A percentile compares a stretch with the other conserved stretches of the same genome.
phyloP scores from a whole-genome alignment of 2,797 vertebrate species.

The Lutjanus argentimaculatus region DNA sequence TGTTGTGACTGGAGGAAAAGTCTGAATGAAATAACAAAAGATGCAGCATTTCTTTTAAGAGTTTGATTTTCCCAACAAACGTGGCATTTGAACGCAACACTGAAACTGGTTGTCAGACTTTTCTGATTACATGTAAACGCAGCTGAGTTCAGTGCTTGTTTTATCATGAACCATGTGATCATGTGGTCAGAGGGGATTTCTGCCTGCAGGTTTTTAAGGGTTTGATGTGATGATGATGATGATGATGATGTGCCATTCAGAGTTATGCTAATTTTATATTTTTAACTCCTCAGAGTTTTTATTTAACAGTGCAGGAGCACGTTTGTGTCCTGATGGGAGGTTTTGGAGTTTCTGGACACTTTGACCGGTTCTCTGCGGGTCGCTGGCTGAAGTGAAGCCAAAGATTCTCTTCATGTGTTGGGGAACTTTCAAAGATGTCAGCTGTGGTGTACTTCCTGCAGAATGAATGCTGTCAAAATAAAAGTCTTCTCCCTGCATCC shows the following conservation, averaged over 20 bases:
- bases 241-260: constrained; percentile 34
- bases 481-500: constrained; percentile 42
- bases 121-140: neutral
- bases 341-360: neutral
- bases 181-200: neutral
- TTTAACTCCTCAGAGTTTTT: constrained; percentile 4
- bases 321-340: neutral
- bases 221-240: neutral
- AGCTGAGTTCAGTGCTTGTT: constrained; percentile 34
- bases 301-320: constrained; percentile 6
- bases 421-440: constrained; percentile 18
- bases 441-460: constrained; percentile 34
- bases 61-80: neutral
- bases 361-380: constrained; percentile 7
- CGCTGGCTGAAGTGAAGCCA: constrained; percentile 47
- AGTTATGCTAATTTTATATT: constrained; percentile 8
- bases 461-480: constrained; percentile 58
- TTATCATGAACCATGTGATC: neutral
- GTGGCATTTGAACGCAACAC: neutral
- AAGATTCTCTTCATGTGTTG: constrained; percentile 34
- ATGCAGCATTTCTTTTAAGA: neutral
- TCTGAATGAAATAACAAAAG: no score
- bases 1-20: neutral
- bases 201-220: neutral
- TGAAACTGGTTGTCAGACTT: neutral